Percentiles rank a stretch among this genome's conserved stretches.
phyloP scores from a whole-genome alignment of 64 coral and sea anemone species.

The Actinia equina region DNA sequence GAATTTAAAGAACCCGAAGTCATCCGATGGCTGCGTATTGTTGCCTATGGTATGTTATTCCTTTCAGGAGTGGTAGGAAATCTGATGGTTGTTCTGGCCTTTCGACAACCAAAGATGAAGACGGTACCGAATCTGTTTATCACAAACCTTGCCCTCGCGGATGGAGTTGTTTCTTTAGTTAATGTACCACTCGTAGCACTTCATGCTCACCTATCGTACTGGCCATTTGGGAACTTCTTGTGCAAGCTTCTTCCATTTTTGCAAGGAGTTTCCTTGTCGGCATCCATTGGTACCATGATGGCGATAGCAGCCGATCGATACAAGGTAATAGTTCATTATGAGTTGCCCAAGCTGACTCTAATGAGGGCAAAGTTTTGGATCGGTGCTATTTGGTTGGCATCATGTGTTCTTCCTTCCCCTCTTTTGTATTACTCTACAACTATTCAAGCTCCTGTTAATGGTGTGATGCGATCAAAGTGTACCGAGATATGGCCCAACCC shows the following conservation, averaged over 20 bases:
- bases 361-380: conserved; percentile 13
- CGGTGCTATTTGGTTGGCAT: conserved; percentile 12
- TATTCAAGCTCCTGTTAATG: neutral
- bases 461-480: neutral
- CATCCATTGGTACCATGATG: conserved; percentile 37
- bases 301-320: conserved; percentile 40
- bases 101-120: conserved; percentile 34
- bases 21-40: neutral
- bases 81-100: conserved; percentile 30
- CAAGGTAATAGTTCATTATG: conserved; percentile 31
- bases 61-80: conserved; percentile 27
- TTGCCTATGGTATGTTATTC: conserved; percentile 27
- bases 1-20: neutral
- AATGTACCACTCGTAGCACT: conserved; percentile 33
- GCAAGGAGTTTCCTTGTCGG: conserved; percentile 40
- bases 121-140: conserved; percentile 41
- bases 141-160: conserved; percentile 36
- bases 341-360: conserved; percentile 9
- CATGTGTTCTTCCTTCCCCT: conserved; percentile 13
- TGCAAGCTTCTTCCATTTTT: conserved; percentile 32
- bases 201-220: conserved; percentile 27
- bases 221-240: conserved; percentile 39
- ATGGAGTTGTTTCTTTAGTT: conserved; percentile 27
- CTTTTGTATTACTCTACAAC: conserved; percentile 12
- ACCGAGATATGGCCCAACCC: conserved; percentile 21